These are phyloP conservation scores for Onychomys torridus DNA, from an alignment of 2,797 vertebrate species.

Conservation along the genomic window DNA sequence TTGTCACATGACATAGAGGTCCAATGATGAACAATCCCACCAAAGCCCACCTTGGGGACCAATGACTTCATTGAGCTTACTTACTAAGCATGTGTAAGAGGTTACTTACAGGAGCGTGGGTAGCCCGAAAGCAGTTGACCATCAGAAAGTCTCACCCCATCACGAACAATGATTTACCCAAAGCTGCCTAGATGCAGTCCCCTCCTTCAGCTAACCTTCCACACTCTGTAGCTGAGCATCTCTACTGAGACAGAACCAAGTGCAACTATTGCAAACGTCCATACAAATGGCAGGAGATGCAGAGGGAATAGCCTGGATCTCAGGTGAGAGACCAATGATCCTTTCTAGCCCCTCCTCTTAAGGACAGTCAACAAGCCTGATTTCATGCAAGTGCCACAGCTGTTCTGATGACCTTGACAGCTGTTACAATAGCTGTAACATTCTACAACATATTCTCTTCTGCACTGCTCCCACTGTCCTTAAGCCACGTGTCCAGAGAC, in stretches of 20 bases:
- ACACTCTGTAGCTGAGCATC: neutral
- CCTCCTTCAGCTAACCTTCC: neutral
- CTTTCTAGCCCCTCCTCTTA: neutral
- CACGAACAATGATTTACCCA: neutral
- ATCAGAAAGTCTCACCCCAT: neutral
- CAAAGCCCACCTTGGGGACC: neutral
- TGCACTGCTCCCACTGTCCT: neutral
- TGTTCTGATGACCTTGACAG: neutral
- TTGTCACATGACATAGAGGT: neutral
- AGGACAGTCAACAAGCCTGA: neutral
- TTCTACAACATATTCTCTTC: neutral
- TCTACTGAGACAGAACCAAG: neutral
- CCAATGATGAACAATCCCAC: neutral
- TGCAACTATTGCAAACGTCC: neutral
- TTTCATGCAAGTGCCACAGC: neutral
- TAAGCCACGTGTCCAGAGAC: too few species aligned
- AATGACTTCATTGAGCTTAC: neutral
- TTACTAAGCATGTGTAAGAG: neutral
- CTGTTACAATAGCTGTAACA: neutral
- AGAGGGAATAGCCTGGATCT: neutral
- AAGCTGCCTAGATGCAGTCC: neutral
- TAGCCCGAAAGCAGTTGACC: neutral
- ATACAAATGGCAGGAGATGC: neutral
- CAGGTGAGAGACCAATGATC: neutral
- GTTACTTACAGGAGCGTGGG: neutral